Evolutionary conservation across 2,888 invertebrate species (phyloP).

Genomic region (Abscondita cerata): DNA sequence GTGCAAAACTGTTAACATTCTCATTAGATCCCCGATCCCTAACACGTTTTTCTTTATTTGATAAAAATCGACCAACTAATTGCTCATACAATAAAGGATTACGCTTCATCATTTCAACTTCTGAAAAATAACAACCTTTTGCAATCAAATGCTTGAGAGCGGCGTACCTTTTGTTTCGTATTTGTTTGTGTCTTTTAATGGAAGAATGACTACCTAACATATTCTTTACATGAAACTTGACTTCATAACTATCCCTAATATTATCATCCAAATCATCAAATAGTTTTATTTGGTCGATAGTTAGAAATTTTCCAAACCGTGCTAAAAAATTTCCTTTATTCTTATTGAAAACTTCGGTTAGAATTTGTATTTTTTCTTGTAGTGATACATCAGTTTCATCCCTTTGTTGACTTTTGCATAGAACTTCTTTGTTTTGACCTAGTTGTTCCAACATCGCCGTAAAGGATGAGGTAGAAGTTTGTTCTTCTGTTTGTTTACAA

Average conservation of each 20-base stretch:
- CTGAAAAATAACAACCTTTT: slow-evolving; percentile 82
- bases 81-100: slow-evolving; percentile 91
- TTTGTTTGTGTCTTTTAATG: slow-evolving; percentile 55
- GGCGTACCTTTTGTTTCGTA: slow-evolving; percentile 82
- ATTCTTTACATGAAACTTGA: slow-evolving; percentile 69
- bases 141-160: slow-evolving; percentile 78
- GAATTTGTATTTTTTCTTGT: slow-evolving; percentile 74
- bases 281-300: slow-evolving; percentile 71
- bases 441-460: slow-evolving; percentile 66
- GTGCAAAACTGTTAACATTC: slow-evolving; percentile 69
- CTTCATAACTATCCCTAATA: slow-evolving; percentile 62
- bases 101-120: slow-evolving; percentile 91
- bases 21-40: slow-evolving; percentile 64
- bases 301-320: slow-evolving; percentile 78
- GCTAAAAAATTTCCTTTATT: slow-evolving; percentile 75
- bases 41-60: slow-evolving; percentile 74
- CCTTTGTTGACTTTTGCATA: slow-evolving; percentile 84
- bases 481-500: too few species aligned
- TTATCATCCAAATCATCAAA: slow-evolving; percentile 63
- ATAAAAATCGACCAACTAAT: slow-evolving; percentile 84
- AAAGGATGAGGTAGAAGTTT: too few species aligned
- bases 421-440: slow-evolving; percentile 66
- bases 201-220: slow-evolving; percentile 65
- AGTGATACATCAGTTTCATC: slow-evolving; percentile 76
- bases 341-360: slow-evolving; percentile 67